These are phyloP conservation scores for Nyleta sp. DNA, from an alignment of 2,888 invertebrate genomes.

Conservation along the genomic window DNA sequence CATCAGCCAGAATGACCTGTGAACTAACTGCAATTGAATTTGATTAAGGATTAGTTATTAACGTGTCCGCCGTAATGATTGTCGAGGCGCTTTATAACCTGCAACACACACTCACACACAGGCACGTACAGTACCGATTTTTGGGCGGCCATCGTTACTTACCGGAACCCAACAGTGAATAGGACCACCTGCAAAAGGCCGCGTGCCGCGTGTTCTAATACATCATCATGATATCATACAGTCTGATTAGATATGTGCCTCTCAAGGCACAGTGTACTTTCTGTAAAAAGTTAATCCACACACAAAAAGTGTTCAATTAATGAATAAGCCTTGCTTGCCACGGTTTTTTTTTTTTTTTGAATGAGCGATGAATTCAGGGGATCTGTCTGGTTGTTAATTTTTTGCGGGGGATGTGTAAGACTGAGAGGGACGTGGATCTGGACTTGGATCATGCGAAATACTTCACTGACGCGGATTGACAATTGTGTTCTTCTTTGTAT, in stretches of 20 bases:
- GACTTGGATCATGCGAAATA: slow-evolving; percentile 48
- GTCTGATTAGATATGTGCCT: slow-evolving; percentile 79
- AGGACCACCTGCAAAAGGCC: slow-evolving; percentile 81
- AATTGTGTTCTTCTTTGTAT: slow-evolving; percentile 31
- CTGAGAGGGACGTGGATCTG: slow-evolving; percentile 37
- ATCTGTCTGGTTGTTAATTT: slow-evolving; percentile 33
- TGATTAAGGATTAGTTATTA: slow-evolving; percentile 67
- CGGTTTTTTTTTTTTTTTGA: slow-evolving; percentile 49
- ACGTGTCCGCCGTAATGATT: slow-evolving; percentile 41
- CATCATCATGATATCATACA: slow-evolving; percentile 82
- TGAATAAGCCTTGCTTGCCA: slow-evolving; percentile 67
- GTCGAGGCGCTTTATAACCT: slow-evolving; percentile 57
- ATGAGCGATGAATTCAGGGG: slow-evolving; percentile 62
- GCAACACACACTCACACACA: slow-evolving; percentile 67
- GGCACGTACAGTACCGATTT: slow-evolving; percentile 74
- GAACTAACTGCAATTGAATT: slow-evolving; percentile 68
- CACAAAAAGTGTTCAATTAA: slow-evolving; percentile 77
- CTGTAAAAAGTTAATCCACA: slow-evolving; percentile 82
- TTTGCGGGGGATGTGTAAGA: slow-evolving; percentile 32
- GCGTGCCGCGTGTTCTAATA: slow-evolving; percentile 81
- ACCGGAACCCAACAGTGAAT: slow-evolving; percentile 75
- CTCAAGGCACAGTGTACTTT: slow-evolving; percentile 78
- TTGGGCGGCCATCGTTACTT: slow-evolving; percentile 81
- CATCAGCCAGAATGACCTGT: slow-evolving; percentile 75
- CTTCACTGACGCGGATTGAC: slow-evolving; percentile 34